These are phyloP conservation scores for Ellobius talpinus DNA, from an alignment of 2,113 vertebrate genomes.

Conservation along the genomic window DNA sequence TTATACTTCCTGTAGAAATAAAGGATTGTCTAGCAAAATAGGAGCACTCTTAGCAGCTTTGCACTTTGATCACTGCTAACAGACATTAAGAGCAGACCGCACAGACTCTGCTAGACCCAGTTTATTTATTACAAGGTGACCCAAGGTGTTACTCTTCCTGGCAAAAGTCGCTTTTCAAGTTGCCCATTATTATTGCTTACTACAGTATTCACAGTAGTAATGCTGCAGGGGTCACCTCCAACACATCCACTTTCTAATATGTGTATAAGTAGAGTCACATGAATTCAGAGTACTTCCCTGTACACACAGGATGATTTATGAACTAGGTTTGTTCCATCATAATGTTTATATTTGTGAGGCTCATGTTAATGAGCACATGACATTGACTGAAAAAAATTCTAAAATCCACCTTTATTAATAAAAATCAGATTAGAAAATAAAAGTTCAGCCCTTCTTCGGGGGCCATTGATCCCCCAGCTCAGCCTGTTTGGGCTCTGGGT, in stretches of 20 bases:
- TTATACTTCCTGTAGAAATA: constrained; percentile 16
- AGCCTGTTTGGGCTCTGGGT: too few relatives aligned
- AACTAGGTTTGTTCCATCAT: background rate
- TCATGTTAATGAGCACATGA: background rate
- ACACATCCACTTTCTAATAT: constrained; percentile 65
- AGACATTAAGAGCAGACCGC: background rate
- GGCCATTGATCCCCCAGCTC: too few relatives aligned
- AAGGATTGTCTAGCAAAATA: constrained; percentile 46
- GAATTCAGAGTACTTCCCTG: constrained; percentile 63
- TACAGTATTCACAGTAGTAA: constrained; percentile 55
- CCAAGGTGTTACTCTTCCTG: constrained; percentile 51
- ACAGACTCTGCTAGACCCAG: constrained; percentile 45
- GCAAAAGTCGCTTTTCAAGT: constrained; percentile 64
- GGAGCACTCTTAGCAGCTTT: constrained; percentile 34
- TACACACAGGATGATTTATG: constrained; percentile 50
- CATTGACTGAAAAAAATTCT: background rate
- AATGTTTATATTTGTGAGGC: constrained; percentile 23
- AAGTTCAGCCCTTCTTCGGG: too few relatives aligned
- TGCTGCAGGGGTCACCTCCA: background rate
- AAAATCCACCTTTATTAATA: background rate
- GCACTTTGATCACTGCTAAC: constrained; percentile 33
- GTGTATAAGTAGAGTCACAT: background rate
- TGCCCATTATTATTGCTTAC: constrained; percentile 69
- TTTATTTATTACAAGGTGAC: constrained; percentile 60
- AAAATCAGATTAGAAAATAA: constrained; percentile 16